These are phyloP conservation scores for Argentina silus DNA, from an alignment of 2,797 vertebrate genomes.

Conservation along the genomic window DNA sequence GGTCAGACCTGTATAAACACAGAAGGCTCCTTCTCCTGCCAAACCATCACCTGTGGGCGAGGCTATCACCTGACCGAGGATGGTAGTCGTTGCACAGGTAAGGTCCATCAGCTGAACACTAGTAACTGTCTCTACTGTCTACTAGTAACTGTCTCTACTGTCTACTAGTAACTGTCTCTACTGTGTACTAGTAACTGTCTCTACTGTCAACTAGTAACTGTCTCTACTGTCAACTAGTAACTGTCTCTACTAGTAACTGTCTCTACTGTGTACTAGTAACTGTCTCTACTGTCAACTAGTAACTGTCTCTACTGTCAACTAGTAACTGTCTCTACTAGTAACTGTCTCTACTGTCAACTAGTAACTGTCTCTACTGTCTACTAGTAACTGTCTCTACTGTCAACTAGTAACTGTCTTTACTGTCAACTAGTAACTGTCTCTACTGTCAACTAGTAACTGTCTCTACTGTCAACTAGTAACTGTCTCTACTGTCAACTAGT, in stretches of 20 bases:
- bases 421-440: no score
- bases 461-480: no score
- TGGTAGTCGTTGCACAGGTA: slow-evolving; percentile 86
- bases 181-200: not conserved
- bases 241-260: no score
- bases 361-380: not conserved
- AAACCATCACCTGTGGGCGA: slow-evolving; percentile 82
- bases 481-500: no score
- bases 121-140: not conserved
- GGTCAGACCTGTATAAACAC: slow-evolving; percentile 89
- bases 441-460: no score
- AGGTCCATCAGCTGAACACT: rapidly evolving
- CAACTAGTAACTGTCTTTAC: not conserved
- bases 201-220: no score
- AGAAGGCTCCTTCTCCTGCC: slow-evolving; percentile 85
- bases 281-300: no score
- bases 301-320: no score
- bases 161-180: not conserved
- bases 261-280: no score
- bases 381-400: not conserved
- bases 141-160: not conserved
- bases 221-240: no score
- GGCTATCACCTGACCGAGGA: slow-evolving; percentile 87
- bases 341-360: no score
- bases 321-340: no score